Evolutionary conservation across 2,113 vertebrate species (phyloP), one percentile per base, ranked within the genome.

Genomic region (Leuciscus idus): DNA sequence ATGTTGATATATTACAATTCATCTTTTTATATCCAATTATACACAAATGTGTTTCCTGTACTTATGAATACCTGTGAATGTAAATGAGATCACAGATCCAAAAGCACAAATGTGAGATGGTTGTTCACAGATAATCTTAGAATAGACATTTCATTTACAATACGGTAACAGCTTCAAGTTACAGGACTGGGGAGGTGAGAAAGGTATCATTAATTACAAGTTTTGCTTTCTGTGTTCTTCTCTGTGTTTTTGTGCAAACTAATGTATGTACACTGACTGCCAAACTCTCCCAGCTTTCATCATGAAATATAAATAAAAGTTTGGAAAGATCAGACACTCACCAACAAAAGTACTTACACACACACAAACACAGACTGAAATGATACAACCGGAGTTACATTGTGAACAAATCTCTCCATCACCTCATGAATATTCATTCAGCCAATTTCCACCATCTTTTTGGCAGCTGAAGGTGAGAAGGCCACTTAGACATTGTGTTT

Each of bases 261-360:
- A 84, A 85, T 70, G 39, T 28, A 26, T 74, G 57, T 78, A 39
- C 70, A 43, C 70, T 70, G 76, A 64, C 83, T 85, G 88, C 86
- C 83, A 87, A 85, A 21, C 43, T 75, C 61, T 77, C 28, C 61
- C 78, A 84, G 39, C 33, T 61, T 83, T 66, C n/a, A 85, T 85
- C 84, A 82, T 89, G 39, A 89, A 89, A 89, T 89, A 87, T 89
- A 87, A 80, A 89, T 74, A 79, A 68, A 88, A 50, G 75, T 66
- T 80, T 21, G 28, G 74, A 64, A 79, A 70, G 36, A 75, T 61
- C 62, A 79, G 70, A 79, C 28, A 5, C 52, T 19, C 76, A 28
- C 48, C 30, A 52, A 26, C 33, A 19, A 7, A 72, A 46, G 9
- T 50, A 26, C 57, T 15, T 4, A 82, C 0, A 70, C 62, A 68